phyloP scores from a whole-genome alignment of 2,888 invertebrate species.

The Adineta ricciae region DNA sequence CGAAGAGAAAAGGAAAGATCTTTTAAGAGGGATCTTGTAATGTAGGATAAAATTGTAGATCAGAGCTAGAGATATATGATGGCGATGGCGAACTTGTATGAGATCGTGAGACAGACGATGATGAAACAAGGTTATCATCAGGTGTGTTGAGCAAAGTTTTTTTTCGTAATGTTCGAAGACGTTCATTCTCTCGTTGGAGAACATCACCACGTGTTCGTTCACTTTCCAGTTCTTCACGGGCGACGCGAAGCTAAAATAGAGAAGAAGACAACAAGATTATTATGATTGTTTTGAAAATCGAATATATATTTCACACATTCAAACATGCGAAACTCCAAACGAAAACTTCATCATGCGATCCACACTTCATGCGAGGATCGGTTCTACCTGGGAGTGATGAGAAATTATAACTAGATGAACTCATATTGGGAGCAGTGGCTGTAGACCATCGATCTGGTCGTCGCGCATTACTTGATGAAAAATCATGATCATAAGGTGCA shows the following conservation, averaged over 20 bases:
- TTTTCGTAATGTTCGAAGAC: neutral
- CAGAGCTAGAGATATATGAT: neutral
- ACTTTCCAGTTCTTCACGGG: constrained; percentile 7
- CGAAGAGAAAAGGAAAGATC: neutral
- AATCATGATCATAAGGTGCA: neutral
- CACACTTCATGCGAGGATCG: neutral
- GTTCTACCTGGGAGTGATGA: neutral
- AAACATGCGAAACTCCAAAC: neutral
- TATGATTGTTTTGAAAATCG: neutral
- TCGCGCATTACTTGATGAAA: neutral
- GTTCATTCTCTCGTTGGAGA: constrained; percentile 11
- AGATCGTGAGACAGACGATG: neutral
- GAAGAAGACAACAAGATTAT: neutral
- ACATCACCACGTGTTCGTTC: neutral
- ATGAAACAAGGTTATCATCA: neutral
- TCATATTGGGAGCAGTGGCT: neutral
- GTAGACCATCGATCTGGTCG: neutral
- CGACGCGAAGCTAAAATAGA: neutral
- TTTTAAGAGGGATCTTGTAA: neutral
- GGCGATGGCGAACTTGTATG: constrained; percentile 1
- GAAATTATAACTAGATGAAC: neutral
- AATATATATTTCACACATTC: neutral
- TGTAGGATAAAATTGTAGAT: neutral
- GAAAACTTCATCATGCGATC: neutral
- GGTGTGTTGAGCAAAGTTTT: neutral